A percentile compares a stretch with the other conserved stretches of the same genome.
Conservation (phyloP, 2,888 invertebrate species). For the Lithophane socia region DNA sequence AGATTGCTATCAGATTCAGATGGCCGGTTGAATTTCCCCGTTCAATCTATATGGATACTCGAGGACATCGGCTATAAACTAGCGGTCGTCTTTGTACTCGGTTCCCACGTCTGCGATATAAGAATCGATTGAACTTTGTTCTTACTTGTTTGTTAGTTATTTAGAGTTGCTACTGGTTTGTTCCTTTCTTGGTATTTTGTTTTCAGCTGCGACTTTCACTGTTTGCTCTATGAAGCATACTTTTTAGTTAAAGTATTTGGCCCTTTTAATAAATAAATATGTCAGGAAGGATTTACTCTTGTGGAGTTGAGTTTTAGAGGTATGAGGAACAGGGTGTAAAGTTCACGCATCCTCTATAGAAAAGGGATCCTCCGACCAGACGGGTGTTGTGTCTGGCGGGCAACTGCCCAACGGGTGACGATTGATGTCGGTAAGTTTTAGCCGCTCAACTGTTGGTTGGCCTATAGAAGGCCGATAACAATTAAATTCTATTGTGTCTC, state of each 20-base stretch:
- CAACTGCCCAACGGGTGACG: no score
- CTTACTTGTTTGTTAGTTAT: conserved; percentile 36
- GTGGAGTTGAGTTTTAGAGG: no score
- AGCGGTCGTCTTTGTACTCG: conserved; percentile 78
- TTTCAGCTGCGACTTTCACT: background rate
- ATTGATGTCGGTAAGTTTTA: no score
- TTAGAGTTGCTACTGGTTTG: conserved; percentile 20
- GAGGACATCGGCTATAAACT: conserved; percentile 79
- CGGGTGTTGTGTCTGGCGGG: no score
- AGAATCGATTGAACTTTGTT: conserved; percentile 73
- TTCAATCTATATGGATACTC: conserved; percentile 79
- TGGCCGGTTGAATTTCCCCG: conserved; percentile 78
- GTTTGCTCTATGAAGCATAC: background rate
- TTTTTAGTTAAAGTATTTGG: background rate
- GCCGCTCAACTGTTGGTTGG: no score
- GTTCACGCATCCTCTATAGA: no score
- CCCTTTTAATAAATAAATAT: no score
- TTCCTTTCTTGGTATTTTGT: background rate
- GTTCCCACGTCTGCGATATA: conserved; percentile 80
- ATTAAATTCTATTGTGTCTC: no score
- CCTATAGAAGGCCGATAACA: no score
- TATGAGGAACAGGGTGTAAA: no score
- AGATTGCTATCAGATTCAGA: conserved; percentile 83
- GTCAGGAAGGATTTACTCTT: no score
- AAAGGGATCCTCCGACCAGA: no score